phyloP scores from a whole-genome alignment of 2,797 vertebrate species.

The Chloroceryle amazona region DNA sequence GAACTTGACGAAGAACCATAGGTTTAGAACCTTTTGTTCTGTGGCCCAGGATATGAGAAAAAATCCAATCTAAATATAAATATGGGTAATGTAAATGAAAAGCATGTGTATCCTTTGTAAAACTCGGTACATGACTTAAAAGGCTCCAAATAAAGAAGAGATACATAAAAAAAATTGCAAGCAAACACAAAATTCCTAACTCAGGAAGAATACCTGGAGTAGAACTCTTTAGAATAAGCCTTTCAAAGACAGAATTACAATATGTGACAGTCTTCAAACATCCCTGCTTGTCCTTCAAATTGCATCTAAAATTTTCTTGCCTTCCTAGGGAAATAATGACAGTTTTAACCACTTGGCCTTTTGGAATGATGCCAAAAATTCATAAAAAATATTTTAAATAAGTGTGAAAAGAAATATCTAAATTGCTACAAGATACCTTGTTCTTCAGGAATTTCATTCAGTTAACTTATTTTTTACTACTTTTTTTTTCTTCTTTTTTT shows the following conservation, averaged over 20 bases:
- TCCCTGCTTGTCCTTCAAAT: background rate
- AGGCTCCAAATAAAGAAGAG: background rate
- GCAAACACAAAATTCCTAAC: background rate
- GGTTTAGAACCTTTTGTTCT: background rate
- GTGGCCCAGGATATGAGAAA: background rate
- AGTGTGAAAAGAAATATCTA: background rate
- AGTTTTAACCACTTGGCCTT: background rate
- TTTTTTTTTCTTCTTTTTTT: too few relatives aligned
- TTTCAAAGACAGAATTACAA: background rate
- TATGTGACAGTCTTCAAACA: background rate
- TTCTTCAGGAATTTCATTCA: background rate
- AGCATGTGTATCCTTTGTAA: background rate
- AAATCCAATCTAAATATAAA: background rate
- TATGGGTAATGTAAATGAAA: background rate
- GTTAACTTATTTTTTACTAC: background rate
- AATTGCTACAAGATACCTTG: background rate
- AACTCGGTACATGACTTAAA: background rate
- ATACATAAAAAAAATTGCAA: background rate
- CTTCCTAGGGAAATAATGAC: background rate
- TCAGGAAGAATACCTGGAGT: background rate
- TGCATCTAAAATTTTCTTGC: background rate
- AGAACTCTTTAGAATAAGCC: background rate
- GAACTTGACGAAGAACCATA: rapidly evolving
- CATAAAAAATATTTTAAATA: background rate
- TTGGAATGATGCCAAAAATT: background rate